phyloP scores from a whole-genome alignment of 1,140 invertebrate species.

The Acromyrmex charruanus region DNA sequence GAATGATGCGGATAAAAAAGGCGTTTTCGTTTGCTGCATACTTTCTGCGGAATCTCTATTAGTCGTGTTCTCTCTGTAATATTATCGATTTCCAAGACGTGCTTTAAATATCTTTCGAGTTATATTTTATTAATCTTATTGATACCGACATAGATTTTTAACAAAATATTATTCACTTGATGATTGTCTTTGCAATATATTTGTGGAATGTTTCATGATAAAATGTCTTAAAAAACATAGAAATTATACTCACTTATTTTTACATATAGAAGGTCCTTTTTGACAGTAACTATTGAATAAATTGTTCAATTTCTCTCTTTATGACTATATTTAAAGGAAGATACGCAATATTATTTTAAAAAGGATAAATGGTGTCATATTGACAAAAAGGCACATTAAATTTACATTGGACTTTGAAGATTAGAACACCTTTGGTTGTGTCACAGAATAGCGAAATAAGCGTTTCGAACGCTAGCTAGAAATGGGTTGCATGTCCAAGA shows the following conservation, averaged over 20 bases:
- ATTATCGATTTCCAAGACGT: not conserved
- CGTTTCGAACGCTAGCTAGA: conserved; percentile 31
- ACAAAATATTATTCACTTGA: not conserved
- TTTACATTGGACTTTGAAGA: not conserved
- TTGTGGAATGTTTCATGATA: not conserved
- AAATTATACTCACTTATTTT: not conserved
- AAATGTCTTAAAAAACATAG: not conserved
- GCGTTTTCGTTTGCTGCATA: not conserved
- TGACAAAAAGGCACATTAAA: not conserved
- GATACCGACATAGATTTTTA: conserved; percentile 17
- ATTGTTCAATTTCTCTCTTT: not conserved
- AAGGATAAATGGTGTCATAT: not conserved
- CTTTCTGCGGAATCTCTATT: not conserved
- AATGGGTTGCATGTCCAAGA: conserved; percentile 16
- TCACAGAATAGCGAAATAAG: conserved; percentile 44
- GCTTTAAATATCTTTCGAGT: not conserved
- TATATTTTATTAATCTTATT: conserved; percentile 6
- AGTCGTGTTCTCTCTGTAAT: not conserved
- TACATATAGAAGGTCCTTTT: not conserved
- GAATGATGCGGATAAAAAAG: conserved; percentile 37
- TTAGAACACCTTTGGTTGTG: conserved; percentile 2
- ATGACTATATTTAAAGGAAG: not conserved
- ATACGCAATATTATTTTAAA: not conserved
- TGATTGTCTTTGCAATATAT: not conserved
- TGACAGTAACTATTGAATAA: not conserved